phyloP scores from a whole-genome alignment of 2,113 vertebrate genomes.

The Calidris pygmaea region DNA sequence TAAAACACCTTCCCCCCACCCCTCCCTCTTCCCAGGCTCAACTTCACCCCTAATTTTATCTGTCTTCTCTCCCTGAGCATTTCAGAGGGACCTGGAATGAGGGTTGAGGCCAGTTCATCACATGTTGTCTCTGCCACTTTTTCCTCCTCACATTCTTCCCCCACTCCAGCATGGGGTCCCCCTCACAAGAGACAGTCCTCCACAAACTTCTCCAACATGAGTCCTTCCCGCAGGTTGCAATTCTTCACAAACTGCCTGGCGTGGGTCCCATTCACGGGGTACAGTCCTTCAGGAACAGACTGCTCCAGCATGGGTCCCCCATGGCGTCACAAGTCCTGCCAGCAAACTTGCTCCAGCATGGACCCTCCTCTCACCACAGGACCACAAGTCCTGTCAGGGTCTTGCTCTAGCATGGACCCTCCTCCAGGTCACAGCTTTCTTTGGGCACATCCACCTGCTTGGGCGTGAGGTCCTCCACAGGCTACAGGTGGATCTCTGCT shows the following conservation, averaged over 20 bases:
- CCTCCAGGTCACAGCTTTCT: neutral
- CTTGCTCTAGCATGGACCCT: neutral
- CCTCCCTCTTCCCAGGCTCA: neutral
- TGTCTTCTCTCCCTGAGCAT: neutral
- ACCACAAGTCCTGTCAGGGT: neutral
- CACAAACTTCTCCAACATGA: neutral
- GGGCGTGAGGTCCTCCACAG: neutral
- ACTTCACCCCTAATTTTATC: neutral
- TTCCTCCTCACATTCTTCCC: no score
- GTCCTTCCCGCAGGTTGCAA: neutral
- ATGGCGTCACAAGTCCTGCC: neutral
- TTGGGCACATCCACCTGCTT: neutral
- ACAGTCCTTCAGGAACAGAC: neutral
- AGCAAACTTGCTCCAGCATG: neutral
- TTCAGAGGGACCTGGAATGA: neutral
- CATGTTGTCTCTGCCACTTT: no score
- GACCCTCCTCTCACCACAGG: neutral
- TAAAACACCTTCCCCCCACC: neutral
- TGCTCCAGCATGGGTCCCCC: neutral
- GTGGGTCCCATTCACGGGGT: neutral
- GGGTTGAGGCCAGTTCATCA: neutral
- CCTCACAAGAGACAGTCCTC: neutral
- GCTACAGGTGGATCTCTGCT: no score
- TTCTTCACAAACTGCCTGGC: neutral
- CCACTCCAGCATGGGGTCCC: neutral